phyloP scores from a whole-genome alignment of 2,888 invertebrate genomes.

The Aleiodes alternator region DNA sequence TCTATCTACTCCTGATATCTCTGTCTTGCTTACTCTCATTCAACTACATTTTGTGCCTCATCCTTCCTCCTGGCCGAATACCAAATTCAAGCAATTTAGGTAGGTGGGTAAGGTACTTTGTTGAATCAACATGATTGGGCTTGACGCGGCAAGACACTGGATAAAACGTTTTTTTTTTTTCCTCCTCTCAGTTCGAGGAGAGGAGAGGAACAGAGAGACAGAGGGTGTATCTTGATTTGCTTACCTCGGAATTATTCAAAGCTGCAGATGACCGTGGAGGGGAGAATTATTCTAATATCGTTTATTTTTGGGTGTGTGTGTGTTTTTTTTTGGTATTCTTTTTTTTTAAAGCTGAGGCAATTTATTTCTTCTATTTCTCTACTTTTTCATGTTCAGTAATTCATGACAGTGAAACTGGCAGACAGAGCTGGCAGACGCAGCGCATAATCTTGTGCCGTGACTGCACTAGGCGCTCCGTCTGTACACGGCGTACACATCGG shows the following conservation, averaged over 20 bases:
- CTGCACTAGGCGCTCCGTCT: no score
- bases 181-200: conserved; percentile 6
- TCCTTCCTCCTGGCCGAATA: conserved; percentile 73
- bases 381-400: no score
- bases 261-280: not conserved
- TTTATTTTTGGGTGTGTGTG: not conserved
- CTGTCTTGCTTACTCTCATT: conserved; percentile 46
- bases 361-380: no score
- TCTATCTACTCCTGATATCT: not conserved
- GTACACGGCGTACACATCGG: no score
- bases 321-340: no score
- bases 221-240: conserved; percentile 32
- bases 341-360: no score
- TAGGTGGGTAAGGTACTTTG: conserved; percentile 73
- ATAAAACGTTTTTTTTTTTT: conserved; percentile 41
- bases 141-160: conserved; percentile 65
- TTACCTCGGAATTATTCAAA: conserved; percentile 10
- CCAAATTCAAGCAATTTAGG: conserved; percentile 75
- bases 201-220: conserved; percentile 13
- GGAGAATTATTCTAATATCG: not conserved
- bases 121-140: conserved; percentile 76
- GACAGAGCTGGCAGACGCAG: no score
- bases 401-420: no score
- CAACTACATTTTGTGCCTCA: conserved; percentile 52
- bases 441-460: no score